Evolutionary conservation across 30 jellyfish, hydroid and myxozoan species (phyloP), one percentile per base, ranked within the genome.

Genomic region (Aurelia aurita): DNA sequence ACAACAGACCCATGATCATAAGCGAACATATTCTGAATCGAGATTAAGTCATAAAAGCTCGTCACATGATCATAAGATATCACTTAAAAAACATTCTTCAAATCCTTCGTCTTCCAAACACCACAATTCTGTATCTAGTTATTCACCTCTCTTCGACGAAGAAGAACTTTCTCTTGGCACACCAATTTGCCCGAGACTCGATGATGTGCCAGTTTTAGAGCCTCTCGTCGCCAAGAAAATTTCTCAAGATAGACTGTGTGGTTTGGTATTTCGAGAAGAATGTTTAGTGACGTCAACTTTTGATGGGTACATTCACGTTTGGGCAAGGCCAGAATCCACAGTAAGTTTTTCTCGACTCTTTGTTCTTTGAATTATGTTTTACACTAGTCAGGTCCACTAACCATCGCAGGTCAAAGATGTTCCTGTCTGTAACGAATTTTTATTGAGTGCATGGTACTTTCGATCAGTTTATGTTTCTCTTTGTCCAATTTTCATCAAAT

Each of bases 151-250:
- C 22, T 54, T 79, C 19, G 96, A 87, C 39, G 93, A 69, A 61
- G 98, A 93, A 20, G 96, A 87, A 19, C 63, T 84, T 12, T 55
- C 62, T 4, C 59, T 93, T 25, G 98, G 98, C 22, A 67, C 96
- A 9, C 20, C 90, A 20, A 64, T 87, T 1, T 93, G 98, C 61
- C 98, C 98, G 15, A 88, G 96, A 21, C 60, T 87, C 74, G 93
- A 82, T 13, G 98, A 93, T 32, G 87, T 81, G 44, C 89, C 95
- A 23, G 72, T 58, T 29, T 32, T 93, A 55, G 98, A 93, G 64
- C 98, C 98, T 28, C 71, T 93, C 64, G 97, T 93, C 1, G 93
- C 97, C 18, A 93, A 93, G 90, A 93, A 93, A 64, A 93, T 93
- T 8, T 65, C 98, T 1, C 89, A 83, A 62, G 98, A 93, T 64